Base-by-base conservation (phyloP, 2,113 vertebrate species). In the Gambusia affinis region DNA sequence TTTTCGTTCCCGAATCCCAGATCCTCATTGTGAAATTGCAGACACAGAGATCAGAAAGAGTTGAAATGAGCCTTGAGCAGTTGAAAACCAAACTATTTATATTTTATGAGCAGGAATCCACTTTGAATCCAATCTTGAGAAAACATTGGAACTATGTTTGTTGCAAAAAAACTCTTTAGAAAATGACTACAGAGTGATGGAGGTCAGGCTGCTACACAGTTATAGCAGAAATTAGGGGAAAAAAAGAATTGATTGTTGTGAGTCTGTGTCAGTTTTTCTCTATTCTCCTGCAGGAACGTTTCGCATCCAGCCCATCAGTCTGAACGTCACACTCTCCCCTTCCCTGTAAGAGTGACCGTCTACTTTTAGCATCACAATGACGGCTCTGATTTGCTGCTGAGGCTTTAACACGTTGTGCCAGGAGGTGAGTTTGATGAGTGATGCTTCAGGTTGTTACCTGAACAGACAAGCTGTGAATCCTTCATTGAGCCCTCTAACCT, bases 381-480 rank as follows among this genome's bases (percentile, higher is more conserved):
- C 44, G 10, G 28, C 67, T 60, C 12, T 28, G 68, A 60, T 57
- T 69, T 24, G 29, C 27, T n/a, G 44, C 33, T 60, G 3, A 14
- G 3, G n/a, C 5, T 35, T 28, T 30, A 54, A 33, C 15, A 30
- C 67, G 6, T 54, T 57, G 51, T 57, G 24, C 51, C 24, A 57
- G 24, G 24, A 57, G 8, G 51, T 19, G 19, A 7, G 6, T 8
- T 54, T 24, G 7, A 30, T 28, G 61, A 47, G 54, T 60, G 67
- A 72, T 44, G 15, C 82, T 30, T 10, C 30, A 33, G 67, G 62
- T 60, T 64, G 28, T 72, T 72, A 70, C 35, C 75, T 74, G 31
- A 75, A 78, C 28, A 73, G 73, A 75, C 70, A 37, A 72, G 65
- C 67, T 57, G 72, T 68, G 67, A 69, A 14, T 65, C 30, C 51